Evolutionary conservation across 2,888 invertebrate species (phyloP), one percentile per base, ranked within the genome.

Genomic region (Phlogophora meticulosa): DNA sequence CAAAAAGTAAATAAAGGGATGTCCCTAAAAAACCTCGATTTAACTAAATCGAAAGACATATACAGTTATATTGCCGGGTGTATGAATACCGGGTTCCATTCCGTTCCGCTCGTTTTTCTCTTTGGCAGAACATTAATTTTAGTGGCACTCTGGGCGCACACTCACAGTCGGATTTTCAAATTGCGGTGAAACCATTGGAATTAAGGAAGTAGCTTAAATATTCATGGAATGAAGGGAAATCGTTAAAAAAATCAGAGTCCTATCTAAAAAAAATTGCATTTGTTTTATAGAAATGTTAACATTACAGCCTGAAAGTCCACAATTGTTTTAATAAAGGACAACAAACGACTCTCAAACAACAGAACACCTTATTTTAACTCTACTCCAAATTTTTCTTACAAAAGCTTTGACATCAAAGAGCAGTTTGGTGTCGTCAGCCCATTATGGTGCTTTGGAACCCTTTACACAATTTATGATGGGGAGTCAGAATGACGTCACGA

Each of bases 71-170:
- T 80, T 80, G 85, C 72, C 84, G 83, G 85, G 83, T 85, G 86
- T 85, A 87, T 88, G 85, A 82, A 84, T 83, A 84, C 73, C 76
- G 80, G 83, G 79, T 81, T 67, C 76, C 78, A 87, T 87, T 85
- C 84, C 85, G 90, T 88, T 87, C 85, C 89, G 91, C 90, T 93
- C 94, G 93, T 95, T 95, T 95, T 94, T 94, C 94, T 93, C 91
- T 88, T 90, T 92, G 94, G 92, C 94, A 93, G 93, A 91, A 93
- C 94, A 95, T 95, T 94, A 93, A 94, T 94, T 95, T 94, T 91
- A 92, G 91, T 91, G 90, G 90, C 94, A 93, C 94, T 91, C 90
- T 81, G 87, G 89, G 91, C 88, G 89, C 87, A 88, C 89, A 71
- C 75, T 68, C 71, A 88, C 88, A 86, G 87, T 83, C 69, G 90